phyloP scores from a whole-genome alignment of 2,888 invertebrate genomes.

The Marasmarcha lunaedactyla region DNA sequence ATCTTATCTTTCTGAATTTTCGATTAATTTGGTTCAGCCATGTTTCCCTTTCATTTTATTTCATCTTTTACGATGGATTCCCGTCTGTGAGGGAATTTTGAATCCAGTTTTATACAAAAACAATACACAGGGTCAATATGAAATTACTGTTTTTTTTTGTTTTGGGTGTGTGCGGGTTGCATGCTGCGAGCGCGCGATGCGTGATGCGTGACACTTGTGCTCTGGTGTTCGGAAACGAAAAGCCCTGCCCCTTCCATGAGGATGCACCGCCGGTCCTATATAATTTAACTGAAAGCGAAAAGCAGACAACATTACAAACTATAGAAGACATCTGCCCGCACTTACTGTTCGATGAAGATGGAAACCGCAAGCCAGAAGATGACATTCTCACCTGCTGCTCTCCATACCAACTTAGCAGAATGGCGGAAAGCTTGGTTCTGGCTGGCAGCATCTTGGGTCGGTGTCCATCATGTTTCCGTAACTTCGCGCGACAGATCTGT shows the following conservation, averaged over 20 bases:
- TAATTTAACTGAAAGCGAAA: slow-evolving; percentile 33
- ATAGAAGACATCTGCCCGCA: slow-evolving; percentile 74
- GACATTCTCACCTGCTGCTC: slow-evolving; percentile 74
- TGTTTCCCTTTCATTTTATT: too few relatives aligned
- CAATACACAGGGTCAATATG: too few relatives aligned
- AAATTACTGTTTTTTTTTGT: background rate
- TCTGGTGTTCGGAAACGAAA: slow-evolving; percentile 25
- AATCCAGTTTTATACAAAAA: too few relatives aligned
- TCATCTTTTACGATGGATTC: too few relatives aligned
- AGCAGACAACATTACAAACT: slow-evolving; percentile 32
- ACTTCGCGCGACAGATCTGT: slow-evolving; percentile 83
- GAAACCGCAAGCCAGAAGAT: slow-evolving; percentile 30
- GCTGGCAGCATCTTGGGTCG: slow-evolving; percentile 79
- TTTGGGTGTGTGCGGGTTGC: slow-evolving; percentile 27
- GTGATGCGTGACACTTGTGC: slow-evolving; percentile 38
- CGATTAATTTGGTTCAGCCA: background rate
- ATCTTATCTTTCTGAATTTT: background rate
- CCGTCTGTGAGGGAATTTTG: too few relatives aligned
- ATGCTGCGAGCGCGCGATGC: slow-evolving; percentile 32
- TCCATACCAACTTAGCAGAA: slow-evolving; percentile 52
- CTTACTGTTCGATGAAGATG: slow-evolving; percentile 48
- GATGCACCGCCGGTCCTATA: slow-evolving; percentile 26
- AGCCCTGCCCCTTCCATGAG: slow-evolving; percentile 29
- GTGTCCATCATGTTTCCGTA: slow-evolving; percentile 85
- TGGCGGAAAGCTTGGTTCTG: slow-evolving; percentile 66